Evolutionary conservation across 2,888 invertebrate species (phyloP), one percentile per base, ranked within the genome.

Genomic region (Melangyna quadrimaculata): DNA sequence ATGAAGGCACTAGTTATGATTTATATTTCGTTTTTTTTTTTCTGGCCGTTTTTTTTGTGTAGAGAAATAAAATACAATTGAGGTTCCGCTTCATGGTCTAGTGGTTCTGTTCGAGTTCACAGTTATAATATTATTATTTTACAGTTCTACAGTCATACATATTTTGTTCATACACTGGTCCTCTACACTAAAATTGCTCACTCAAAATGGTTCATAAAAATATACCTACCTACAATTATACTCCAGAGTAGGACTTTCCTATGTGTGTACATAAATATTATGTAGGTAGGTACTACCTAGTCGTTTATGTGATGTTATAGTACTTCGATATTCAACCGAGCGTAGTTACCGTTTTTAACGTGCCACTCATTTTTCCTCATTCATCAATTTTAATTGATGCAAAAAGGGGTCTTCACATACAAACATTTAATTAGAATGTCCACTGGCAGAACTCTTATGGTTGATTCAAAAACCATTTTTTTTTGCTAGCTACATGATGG

Each of bases 341-440:
- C 67, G 67, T 51, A 67, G 67, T 67, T 67, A 51, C 67, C 67
- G 51, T 57, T 67, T 72, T 59, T 67, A 57, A 53, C 67, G 29
- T 71, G 57, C 69, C 72, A 72, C 71, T 71, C 67, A 59, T 45
- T 72, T 65, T 73, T 75, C 63, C 40, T 77, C 78, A 78, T 86
- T 86, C 86, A 86, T 86, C 72, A 81, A 86, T 81, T 81, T 86
- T 86, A 79, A 77, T 78, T 86, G 81, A 86, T 77, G 75, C 73
- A 78, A 78, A 86, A 86, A n/a, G 78, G 73, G 81, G 84, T 55
- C 67, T 67, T 80, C 61, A 69, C 80, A 86, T 80, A 80, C 84
- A 80, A 80, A 80, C 75, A 86, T 80, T 86, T 86, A 86, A 86
- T 86, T 86, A 80, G 84, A 86, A 80, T 77, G 84, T 86, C 84